phyloP scores from a whole-genome alignment of 2,113 vertebrate species.

The Pseudorasbora parva region DNA sequence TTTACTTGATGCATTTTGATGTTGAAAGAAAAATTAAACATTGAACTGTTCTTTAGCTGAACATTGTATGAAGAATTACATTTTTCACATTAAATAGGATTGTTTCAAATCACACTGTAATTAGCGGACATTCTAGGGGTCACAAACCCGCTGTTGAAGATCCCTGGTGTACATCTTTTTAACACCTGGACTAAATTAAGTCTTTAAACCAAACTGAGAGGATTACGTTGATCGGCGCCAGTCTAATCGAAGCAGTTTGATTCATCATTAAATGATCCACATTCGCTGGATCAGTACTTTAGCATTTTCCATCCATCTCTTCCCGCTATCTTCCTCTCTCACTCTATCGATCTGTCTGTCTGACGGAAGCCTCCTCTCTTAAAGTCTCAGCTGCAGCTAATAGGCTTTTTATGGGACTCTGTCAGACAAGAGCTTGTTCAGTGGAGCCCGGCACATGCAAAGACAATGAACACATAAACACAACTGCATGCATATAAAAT shows the following conservation, averaged over 20 bases:
- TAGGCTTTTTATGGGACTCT: conserved; percentile 74
- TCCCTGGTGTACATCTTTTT: background rate
- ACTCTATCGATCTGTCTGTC: conserved; percentile 46
- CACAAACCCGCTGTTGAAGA: background rate
- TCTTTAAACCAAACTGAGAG: conserved; percentile 11
- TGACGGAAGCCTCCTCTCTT: conserved; percentile 54
- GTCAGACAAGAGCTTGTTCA: conserved; percentile 66
- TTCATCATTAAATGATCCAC: conserved; percentile 35
- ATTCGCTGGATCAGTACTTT: conserved; percentile 38
- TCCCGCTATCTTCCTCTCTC: conserved; percentile 42
- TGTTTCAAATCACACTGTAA: background rate
- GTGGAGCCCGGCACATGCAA: conserved; percentile 54
- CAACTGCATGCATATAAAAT: conserved; percentile 48
- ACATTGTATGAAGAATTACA: background rate
- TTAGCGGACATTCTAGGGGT: background rate
- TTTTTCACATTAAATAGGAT: background rate
- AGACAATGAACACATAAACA: conserved; percentile 44
- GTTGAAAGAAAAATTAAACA: background rate
- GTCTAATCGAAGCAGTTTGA: conserved; percentile 21
- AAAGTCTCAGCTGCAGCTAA: conserved; percentile 69
- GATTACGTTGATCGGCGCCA: background rate
- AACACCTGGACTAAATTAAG: conserved; percentile 34
- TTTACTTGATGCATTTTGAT: background rate
- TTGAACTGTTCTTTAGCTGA: background rate
- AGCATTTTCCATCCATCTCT: conserved; percentile 39